phyloP scores from a whole-genome alignment of 2,888 invertebrate genomes.

The Patella caerulea region DNA sequence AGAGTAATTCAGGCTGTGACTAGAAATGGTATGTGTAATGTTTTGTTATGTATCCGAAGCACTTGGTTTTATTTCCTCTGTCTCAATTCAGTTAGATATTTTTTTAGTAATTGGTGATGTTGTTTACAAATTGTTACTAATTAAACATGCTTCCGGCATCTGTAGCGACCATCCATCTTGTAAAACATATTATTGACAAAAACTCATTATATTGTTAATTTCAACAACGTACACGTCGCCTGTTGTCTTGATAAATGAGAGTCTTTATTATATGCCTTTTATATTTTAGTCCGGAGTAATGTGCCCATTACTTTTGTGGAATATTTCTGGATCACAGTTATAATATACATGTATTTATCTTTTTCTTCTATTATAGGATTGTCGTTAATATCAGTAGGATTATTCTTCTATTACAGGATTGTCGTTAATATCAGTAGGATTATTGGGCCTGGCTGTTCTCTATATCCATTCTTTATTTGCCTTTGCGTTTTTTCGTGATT shows the following conservation, averaged over 20 bases:
- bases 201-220: too few relatives aligned
- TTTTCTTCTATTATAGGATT: conserved; percentile 53
- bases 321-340: too few relatives aligned
- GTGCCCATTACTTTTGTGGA: too few relatives aligned
- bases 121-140: too few relatives aligned
- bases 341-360: not conserved
- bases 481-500: conserved; percentile 63
- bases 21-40: conserved; percentile 61
- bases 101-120: too few relatives aligned
- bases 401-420: conserved; percentile 60
- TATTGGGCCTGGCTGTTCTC: conserved; percentile 62
- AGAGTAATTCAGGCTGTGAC: conserved; percentile 70
- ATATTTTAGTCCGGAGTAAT: not conserved
- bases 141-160: too few relatives aligned
- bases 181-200: too few relatives aligned
- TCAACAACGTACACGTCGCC: too few relatives aligned
- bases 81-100: too few relatives aligned
- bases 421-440: conserved; percentile 65
- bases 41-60: not conserved
- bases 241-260: too few relatives aligned
- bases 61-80: too few relatives aligned
- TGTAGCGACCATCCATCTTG: too few relatives aligned
- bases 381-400: conserved; percentile 65
- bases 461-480: conserved; percentile 64
- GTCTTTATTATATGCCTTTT: not conserved